Evolutionary conservation across 2,888 invertebrate species (phyloP), one percentile per base, ranked within the genome.

Genomic region (Andrena praecox): DNA sequence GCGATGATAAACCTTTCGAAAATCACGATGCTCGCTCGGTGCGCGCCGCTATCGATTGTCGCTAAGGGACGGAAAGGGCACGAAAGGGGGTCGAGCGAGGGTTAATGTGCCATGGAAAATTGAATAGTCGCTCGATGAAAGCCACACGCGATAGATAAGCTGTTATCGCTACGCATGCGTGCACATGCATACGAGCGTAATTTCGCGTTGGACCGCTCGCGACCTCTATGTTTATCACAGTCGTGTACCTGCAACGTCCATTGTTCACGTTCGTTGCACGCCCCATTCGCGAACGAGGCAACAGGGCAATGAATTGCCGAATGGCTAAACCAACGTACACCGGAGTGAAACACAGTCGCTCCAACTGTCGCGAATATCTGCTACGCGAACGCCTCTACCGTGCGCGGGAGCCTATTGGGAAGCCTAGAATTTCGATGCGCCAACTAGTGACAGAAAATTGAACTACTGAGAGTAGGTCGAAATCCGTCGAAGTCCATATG

Each of bases 171-270:
- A 4, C 3, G 50, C 50, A 54, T n/a, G 16, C 52, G 24, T 54
- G 50, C 56, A 69, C 35, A 59, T 24, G 56, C 64, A 29, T 63
- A 70, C 60, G 42, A 20, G 35, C 60, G 33, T 59, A 60, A 29
- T 68, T 69, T 59, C 31, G 33, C 24, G 64, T 54, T 29, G 54
- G 27, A 59, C 71, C 52, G 35, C 72, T 66, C 24, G 16, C 64
- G 73, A 64, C 66, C 73, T 73, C 64, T 48, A 54, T 20, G 42
- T 66, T 83, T 83, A 83, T 83, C 83, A 52, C 56, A 29, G 29
- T 59, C 70, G 63, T 83, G 70, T 83, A 83, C 83, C 78, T 83
- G 83, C 52, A 54, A 10, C 35, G 59, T 59, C 59, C 71, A 68
- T 60, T 82, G 63, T n/a, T 54, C 35, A 62, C 29, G 82, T 54